Evolutionary conservation across 1,140 invertebrate genomes (phyloP).

Genomic region (Drosophila pallidifrons): DNA sequence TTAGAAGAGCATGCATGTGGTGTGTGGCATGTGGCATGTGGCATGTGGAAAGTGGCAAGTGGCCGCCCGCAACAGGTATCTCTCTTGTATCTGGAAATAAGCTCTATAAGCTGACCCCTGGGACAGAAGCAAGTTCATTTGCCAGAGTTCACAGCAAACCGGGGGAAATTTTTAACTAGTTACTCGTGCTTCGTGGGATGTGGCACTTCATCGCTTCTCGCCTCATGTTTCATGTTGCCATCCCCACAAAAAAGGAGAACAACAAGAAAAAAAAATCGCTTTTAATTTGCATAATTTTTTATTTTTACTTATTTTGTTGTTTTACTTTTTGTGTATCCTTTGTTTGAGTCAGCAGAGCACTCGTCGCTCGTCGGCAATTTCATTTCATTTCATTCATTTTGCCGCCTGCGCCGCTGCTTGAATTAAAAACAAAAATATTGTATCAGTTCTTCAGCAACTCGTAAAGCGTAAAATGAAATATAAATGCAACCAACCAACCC

Average conservation of each 20-base stretch:
- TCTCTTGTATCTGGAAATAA: constrained; percentile 18
- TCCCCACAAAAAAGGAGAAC: neutral
- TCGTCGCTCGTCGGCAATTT: constrained; percentile 33
- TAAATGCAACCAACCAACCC: constrained; percentile 60
- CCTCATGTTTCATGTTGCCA: neutral
- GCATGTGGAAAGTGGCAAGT: neutral
- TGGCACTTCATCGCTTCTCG: constrained; percentile 43
- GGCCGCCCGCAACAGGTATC: constrained; percentile 36
- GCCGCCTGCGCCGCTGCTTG: constrained; percentile 38
- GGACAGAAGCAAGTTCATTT: constrained; percentile 20
- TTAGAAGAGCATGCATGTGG: constrained; percentile 46
- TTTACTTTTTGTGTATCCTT: constrained; percentile 38
- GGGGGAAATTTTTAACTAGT: constrained; percentile 34
- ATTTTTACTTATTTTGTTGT: constrained; percentile 49
- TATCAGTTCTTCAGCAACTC: constrained; percentile 75
- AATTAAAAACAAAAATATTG: constrained; percentile 81
- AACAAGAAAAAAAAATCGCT: constrained; percentile 45
- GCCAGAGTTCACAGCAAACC: constrained; percentile 6
- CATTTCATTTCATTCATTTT: constrained; percentile 62
- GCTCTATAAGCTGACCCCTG: constrained; percentile 6
- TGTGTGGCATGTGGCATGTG: neutral
- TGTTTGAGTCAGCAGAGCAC: constrained; percentile 36
- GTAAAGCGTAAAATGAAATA: constrained; percentile 77
- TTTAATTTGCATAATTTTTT: constrained; percentile 79
- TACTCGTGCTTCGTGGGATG: constrained; percentile 17